A percentile compares a stretch with the other conserved stretches of the same genome.
Conservation (phyloP, 1,140 invertebrate genomes). For the Antheraea mylitta region DNA sequence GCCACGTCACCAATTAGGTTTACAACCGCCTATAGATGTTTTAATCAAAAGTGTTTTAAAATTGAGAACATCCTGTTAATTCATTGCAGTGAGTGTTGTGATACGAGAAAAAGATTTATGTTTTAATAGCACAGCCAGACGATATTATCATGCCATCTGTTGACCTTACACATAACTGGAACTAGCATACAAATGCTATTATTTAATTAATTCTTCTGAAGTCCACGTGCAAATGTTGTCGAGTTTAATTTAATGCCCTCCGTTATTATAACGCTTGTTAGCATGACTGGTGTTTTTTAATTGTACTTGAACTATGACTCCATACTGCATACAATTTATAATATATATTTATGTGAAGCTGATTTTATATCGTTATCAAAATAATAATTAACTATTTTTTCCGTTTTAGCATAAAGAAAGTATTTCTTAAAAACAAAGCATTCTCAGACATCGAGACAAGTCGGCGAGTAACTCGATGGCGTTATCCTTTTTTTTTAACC, state of each 20-base stretch:
- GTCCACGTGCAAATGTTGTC: background rate
- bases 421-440: no score
- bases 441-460: no score
- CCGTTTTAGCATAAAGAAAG: no score
- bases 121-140: slow-evolving; percentile 33
- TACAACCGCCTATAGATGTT: no score
- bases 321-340: slow-evolving; percentile 1
- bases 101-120: slow-evolving; percentile 53
- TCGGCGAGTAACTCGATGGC: no score
- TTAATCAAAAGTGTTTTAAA: background rate
- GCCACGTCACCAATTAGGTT: no score
- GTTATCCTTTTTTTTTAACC: no score
- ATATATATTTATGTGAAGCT: background rate
- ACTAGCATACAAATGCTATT: background rate
- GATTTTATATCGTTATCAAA: background rate
- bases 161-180: slow-evolving; percentile 36
- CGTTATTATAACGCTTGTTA: background rate
- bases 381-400: no score
- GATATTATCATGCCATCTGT: slow-evolving; percentile 34
- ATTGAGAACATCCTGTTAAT: slow-evolving; percentile 16
- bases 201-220: background rate
- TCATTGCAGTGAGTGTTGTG: slow-evolving; percentile 15
- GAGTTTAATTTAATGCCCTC: background rate
- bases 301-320: background rate
- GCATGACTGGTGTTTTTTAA: background rate